Conservation (phyloP, 1,140 invertebrate species). For the Leptestheria dahalacensis region DNA sequence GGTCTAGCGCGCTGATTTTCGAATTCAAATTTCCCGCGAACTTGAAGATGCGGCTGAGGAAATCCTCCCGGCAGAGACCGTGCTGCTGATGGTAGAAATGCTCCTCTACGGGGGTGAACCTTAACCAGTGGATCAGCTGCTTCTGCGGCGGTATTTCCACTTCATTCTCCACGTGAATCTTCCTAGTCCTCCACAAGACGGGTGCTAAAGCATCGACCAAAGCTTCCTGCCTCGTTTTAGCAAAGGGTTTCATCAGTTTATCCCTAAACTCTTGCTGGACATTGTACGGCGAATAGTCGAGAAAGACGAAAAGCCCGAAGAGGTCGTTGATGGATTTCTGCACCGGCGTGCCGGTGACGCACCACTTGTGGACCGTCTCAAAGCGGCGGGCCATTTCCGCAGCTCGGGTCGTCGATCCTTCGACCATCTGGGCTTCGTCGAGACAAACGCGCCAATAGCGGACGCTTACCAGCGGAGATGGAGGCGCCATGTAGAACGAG, state of each 20-base stretch:
- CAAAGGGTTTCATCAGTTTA: conserved; percentile 42
- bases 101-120: conserved; percentile 42
- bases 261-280: conserved; percentile 22
- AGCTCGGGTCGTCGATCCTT: conserved; percentile 38
- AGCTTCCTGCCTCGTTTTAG: conserved; percentile 34
- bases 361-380: conserved; percentile 49
- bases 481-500: conserved; percentile 41
- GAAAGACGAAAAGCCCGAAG: conserved; percentile 51
- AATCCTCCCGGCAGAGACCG: conserved; percentile 27
- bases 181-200: conserved; percentile 52
- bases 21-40: conserved; percentile 24
- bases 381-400: conserved; percentile 47
- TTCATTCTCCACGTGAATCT: conserved; percentile 45
- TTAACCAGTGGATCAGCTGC: conserved; percentile 34
- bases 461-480: conserved; percentile 45
- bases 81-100: conserved; percentile 40
- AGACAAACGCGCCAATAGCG: conserved; percentile 64
- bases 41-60: conserved; percentile 26
- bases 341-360: conserved; percentile 60
- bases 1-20: conserved; percentile 30
- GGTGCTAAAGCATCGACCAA: conserved; percentile 38
- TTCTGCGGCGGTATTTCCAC: conserved; percentile 32
- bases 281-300: conserved; percentile 43
- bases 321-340: conserved; percentile 47
- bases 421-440: conserved; percentile 72